A percentile compares a stretch with the other conserved stretches of the same genome.
phyloP scores from a whole-genome alignment of 1,140 invertebrate species.

The Ericerus pela region DNA sequence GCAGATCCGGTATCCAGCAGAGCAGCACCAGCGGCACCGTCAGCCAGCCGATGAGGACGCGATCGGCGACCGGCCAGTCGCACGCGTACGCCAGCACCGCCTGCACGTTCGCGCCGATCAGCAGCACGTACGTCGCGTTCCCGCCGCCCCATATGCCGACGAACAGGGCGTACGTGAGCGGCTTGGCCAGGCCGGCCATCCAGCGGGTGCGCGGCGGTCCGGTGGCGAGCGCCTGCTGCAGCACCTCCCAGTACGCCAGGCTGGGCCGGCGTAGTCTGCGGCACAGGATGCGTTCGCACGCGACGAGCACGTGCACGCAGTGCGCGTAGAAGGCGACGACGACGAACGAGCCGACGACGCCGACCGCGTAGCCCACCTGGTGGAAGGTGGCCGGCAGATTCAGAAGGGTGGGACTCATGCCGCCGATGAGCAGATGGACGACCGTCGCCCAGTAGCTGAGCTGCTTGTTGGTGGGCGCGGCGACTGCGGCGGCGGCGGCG shows the following conservation, averaged over 20 bases:
- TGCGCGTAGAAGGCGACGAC: neutral
- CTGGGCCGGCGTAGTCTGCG: constrained; percentile 36
- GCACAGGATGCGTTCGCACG: constrained; percentile 34
- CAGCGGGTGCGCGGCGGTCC: constrained; percentile 38
- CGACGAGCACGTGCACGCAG: neutral
- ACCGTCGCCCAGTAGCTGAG: constrained; percentile 1
- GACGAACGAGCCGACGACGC: neutral
- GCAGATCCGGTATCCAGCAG: constrained; percentile 52
- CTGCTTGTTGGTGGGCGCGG: too few relatives aligned
- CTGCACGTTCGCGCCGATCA: neutral
- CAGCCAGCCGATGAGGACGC: constrained; percentile 39
- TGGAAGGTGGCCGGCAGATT: neutral
- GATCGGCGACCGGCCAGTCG: constrained; percentile 27
- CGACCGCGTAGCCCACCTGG: neutral
- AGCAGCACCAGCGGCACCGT: constrained; percentile 48
- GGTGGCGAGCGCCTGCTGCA: constrained; percentile 40
- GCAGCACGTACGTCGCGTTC: neutral
- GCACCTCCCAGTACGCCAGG: constrained; percentile 45
- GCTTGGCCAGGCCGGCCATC: constrained; percentile 30
- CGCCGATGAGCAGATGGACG: neutral
- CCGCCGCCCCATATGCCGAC: neutral
- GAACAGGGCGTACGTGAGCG: neutral
- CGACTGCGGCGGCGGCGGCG: too few relatives aligned
- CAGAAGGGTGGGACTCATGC: neutral
- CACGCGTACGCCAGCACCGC: constrained; percentile 16